Percentiles rank a stretch among this genome's conserved stretches.
Evolutionary conservation across 2,888 invertebrate genomes (phyloP).

Genomic region (Polyommatus icarus): DNA sequence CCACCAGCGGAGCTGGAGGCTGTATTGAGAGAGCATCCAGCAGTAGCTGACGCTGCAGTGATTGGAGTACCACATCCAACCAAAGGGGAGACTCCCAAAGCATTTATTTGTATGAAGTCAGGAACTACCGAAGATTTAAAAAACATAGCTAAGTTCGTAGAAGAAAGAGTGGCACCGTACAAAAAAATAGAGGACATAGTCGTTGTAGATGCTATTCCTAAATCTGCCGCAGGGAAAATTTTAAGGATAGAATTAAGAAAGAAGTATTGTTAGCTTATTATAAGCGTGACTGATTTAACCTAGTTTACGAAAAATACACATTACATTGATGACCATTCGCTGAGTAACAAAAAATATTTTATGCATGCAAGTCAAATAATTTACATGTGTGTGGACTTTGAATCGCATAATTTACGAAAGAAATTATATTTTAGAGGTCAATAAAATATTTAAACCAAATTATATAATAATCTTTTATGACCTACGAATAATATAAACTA

Average conservation of each 20-base stretch:
- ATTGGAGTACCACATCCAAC: constrained; percentile 86
- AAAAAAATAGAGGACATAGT: constrained; percentile 86
- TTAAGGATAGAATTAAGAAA: constrained; percentile 82
- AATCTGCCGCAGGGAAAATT: constrained; percentile 89
- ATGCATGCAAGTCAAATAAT: not conserved
- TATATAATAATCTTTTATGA: not conserved
- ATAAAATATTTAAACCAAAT: not conserved
- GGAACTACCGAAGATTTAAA: constrained; percentile 58
- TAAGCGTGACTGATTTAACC: not conserved
- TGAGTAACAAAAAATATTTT: not conserved
- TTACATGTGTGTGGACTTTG: not conserved
- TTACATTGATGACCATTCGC: not conserved
- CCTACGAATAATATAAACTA: too few relatives aligned
- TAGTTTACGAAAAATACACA: not conserved
- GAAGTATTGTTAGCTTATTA: constrained; percentile 48
- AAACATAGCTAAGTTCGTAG: constrained; percentile 83
- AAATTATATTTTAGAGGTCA: not conserved
- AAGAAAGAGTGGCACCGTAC: constrained; percentile 86
- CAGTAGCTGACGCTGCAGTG: constrained; percentile 90
- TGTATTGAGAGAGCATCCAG: constrained; percentile 85
- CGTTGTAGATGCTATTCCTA: constrained; percentile 86
- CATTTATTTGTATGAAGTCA: constrained; percentile 82
- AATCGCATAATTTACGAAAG: not conserved
- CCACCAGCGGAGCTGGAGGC: constrained; percentile 94
- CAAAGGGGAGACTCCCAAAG: constrained; percentile 89